A percentile compares a stretch with the other conserved stretches of the same genome.
phyloP scores from a whole-genome alignment of 2,113 vertebrate genomes.

The Phasianus colchicus region DNA sequence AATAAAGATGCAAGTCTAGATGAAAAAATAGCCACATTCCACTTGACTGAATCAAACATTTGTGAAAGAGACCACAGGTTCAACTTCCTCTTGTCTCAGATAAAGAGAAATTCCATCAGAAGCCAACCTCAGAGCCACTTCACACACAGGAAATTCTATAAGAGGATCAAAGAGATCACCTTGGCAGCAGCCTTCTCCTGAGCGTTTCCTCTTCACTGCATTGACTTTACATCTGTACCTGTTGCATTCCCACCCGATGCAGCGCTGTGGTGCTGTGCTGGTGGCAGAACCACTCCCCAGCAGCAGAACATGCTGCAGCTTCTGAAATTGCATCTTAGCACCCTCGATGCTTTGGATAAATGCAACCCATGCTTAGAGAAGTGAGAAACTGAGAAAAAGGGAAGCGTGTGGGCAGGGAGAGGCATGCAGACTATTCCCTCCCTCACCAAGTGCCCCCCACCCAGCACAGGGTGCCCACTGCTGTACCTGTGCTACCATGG shows the following conservation, averaged over 20 bases:
- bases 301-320: neutral
- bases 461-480: neutral
- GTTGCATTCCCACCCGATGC: neutral
- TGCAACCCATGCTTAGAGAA: neutral
- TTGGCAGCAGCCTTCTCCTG: neutral
- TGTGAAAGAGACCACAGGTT: neutral
- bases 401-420: neutral
- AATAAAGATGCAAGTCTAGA: neutral
- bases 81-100: neutral
- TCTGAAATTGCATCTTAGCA: neutral
- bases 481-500: rapidly evolving
- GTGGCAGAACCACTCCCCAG: neutral
- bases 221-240: neutral
- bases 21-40: neutral
- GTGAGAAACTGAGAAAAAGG: neutral
- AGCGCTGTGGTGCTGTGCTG: neutral
- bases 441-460: rapidly evolving
- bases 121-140: neutral
- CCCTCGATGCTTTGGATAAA: neutral
- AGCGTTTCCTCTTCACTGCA: neutral
- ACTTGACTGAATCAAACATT: neutral
- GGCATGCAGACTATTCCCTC: neutral
- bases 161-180: neutral
- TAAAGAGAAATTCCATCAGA: neutral
- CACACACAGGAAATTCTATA: neutral